Evolutionary conservation across 2,113 vertebrate genomes (phyloP).

Genomic region (Bubo blakistoni): DNA sequence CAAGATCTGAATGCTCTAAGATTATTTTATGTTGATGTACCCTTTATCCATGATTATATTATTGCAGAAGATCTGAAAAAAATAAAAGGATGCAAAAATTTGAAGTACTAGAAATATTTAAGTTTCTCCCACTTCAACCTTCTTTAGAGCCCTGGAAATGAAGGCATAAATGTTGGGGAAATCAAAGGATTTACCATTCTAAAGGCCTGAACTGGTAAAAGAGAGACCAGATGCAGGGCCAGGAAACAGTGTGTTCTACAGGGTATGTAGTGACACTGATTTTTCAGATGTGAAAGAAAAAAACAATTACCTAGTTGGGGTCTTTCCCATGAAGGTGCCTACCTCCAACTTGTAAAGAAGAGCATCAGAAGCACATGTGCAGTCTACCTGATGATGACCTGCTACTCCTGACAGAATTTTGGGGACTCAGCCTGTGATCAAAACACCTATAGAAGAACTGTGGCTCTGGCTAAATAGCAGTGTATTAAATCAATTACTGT

Average conservation of each 20-base stretch:
- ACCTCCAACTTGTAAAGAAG: neutral
- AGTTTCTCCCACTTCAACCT: neutral
- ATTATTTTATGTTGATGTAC: neutral
- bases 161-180: neutral
- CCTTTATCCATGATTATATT: neutral
- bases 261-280: neutral
- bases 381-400: neutral
- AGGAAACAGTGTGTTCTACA: neutral
- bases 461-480: neutral
- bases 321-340: neutral
- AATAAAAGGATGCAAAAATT: neutral
- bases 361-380: neutral
- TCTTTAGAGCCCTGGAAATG: neutral
- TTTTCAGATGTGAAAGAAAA: neutral
- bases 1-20: neutral
- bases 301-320: accelerated
- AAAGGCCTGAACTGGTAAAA: neutral
- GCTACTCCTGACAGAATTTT: neutral
- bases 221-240: neutral
- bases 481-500: neutral
- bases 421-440: neutral
- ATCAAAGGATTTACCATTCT: neutral
- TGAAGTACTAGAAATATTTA: neutral
- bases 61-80: neutral
- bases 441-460: neutral